Evolutionary conservation across 2,113 vertebrate species (phyloP), one percentile per base, ranked within the genome.

Genomic region (Gambusia affinis): DNA sequence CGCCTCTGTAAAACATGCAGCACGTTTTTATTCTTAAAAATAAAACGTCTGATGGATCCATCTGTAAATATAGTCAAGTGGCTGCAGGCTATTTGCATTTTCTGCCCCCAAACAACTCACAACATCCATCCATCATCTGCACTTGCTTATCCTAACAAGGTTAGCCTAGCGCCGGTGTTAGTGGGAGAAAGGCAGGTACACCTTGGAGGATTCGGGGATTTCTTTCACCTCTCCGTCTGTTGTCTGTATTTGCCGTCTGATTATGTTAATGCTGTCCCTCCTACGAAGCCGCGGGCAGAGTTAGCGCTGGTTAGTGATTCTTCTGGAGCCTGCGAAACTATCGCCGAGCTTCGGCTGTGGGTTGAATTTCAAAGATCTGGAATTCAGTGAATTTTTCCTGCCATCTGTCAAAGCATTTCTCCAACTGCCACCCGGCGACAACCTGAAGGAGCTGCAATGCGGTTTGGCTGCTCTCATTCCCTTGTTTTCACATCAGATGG

Each of bases 361-460:
- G 47, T 15, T 33, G 44, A 51, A 57, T 66, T 35, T 71, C 66
- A 60, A 8, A 72, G 17, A 31, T 73, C 29, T 12, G 57, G 28
- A 64, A 30, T 6, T 67, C 8, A n/a, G 35, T 44, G 28, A 63
- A 72, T 12, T n/a, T 67, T 64, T 70, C 24, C 44, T n/a, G 60
- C 60, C 63, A 74, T 78, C 77, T 70, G 72, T 60, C 31, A 29
- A 19, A 69, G 11, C n/a, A 39, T 64, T 63, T 68, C 51, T 76
- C 67, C 61, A 12, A 4, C 31, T 44, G 19, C 8, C 29, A 66
- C 67, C 22, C 37, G 44, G 57, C 63, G 11, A 66, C 70, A 64
- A 57, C 35, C 12, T 12, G 47, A 22, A 47, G 35, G 42, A 66
- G 63, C 11, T 44, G 69, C n/a, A 7, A 12, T 28, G 60, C 8